A percentile compares a stretch with the other conserved stretches of the same genome.
phyloP scores from a whole-genome alignment of 2,797 vertebrate species.

The Hippocampus kuda region DNA sequence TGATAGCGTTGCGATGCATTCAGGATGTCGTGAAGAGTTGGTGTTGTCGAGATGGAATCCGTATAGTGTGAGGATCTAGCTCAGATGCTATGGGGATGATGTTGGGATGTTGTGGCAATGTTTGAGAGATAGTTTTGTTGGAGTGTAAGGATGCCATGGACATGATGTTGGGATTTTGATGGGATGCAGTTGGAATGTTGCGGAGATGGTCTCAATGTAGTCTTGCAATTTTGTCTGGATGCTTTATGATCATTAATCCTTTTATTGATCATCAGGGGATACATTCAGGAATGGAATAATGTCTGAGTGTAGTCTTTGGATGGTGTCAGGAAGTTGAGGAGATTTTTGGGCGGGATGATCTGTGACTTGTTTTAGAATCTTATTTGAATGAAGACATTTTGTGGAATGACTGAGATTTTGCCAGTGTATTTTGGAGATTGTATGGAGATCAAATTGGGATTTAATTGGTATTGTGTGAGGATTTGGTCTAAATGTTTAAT shows the following conservation, averaged over 20 bases:
- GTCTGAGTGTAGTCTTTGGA: neutral
- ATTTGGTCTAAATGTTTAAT: neutral
- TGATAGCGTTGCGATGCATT: neutral
- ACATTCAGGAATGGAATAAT: neutral
- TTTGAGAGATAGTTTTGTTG: neutral
- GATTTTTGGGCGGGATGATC: neutral
- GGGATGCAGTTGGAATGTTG: neutral
- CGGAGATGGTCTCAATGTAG: neutral
- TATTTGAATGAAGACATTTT: neutral
- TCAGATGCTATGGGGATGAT: neutral
- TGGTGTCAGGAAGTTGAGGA: neutral
- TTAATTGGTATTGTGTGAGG: neutral
- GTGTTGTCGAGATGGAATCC: neutral
- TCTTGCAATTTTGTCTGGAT: neutral
- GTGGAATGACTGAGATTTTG: neutral
- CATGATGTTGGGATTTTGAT: neutral
- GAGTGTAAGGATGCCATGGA: neutral
- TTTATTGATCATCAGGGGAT: neutral
- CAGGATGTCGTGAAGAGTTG: neutral
- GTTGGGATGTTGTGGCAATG: neutral
- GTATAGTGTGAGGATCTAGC: neutral
- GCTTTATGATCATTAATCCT: neutral
- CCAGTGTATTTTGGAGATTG: neutral
- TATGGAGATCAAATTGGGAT: too few species aligned
- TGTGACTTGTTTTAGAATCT: neutral